These are phyloP conservation scores for Zophobas atratus DNA, from an alignment of 1,140 invertebrate genomes.

Conservation along the genomic window DNA sequence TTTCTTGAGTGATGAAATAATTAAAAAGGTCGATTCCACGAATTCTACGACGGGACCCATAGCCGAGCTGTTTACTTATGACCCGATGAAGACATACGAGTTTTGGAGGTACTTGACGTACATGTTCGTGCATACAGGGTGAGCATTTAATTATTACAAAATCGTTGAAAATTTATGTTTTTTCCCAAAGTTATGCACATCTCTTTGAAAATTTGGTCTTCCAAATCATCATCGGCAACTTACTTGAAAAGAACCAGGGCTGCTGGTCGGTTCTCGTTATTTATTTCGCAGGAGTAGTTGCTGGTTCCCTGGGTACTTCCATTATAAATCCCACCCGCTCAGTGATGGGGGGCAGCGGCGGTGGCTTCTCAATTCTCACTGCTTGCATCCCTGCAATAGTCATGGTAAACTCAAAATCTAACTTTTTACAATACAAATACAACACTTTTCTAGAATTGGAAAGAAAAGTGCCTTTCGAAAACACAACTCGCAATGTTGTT, in stretches of 20 bases:
- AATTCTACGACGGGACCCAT: conserved; percentile 78
- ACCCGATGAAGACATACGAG: conserved; percentile 89
- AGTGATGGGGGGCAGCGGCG: conserved; percentile 95
- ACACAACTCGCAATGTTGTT: conserved; percentile 85
- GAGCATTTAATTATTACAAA: conserved; percentile 63
- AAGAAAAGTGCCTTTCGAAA: conserved; percentile 91
- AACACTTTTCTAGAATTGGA: conserved; percentile 81
- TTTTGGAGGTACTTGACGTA: conserved; percentile 95
- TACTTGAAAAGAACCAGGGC: conserved; percentile 95
- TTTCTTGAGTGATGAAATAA: conserved; percentile 77
- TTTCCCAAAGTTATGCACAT: conserved; percentile 79
- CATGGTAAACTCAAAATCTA: conserved; percentile 75
- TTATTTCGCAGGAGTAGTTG: conserved; percentile 86
- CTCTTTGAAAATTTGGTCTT: conserved; percentile 93
- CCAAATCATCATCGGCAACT: conserved; percentile 93
- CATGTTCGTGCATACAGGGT: conserved; percentile 98
- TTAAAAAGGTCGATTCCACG: conserved; percentile 62
- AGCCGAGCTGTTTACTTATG: conserved; percentile 88
- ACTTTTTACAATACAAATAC: too few relatives aligned
- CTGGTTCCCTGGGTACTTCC: conserved; percentile 91
- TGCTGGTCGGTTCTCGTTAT: conserved; percentile 91
- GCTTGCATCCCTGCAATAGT: conserved; percentile 96
- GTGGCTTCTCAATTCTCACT: conserved; percentile 95
- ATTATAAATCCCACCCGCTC: conserved; percentile 89
- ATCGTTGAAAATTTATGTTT: neutral